Percentiles rank a stretch among this genome's conserved stretches.
These are phyloP conservation scores for Musca domestica DNA, from an alignment of 1,140 invertebrate species.

Conservation along the genomic window DNA sequence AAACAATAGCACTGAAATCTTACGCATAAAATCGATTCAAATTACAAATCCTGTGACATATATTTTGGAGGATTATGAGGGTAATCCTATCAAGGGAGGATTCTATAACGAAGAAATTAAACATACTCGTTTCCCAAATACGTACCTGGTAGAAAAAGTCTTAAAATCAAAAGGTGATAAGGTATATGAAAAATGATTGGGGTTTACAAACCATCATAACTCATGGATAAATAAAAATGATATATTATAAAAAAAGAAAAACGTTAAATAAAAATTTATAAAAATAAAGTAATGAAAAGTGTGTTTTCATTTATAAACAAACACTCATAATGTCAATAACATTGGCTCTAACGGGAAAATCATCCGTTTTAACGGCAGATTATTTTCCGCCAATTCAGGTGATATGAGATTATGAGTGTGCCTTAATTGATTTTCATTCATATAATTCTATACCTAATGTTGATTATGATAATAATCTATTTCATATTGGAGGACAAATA, in stretches of 20 bases:
- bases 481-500: slow-evolving; percentile 40
- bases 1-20: slow-evolving; percentile 54
- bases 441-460: slow-evolving; percentile 52
- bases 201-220: slow-evolving; percentile 39
- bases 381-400: slow-evolving; percentile 33
- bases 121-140: slow-evolving; percentile 39
- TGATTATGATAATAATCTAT: slow-evolving; percentile 41
- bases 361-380: slow-evolving; percentile 26
- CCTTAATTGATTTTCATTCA: slow-evolving; percentile 42
- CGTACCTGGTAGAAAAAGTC: slow-evolving; percentile 48
- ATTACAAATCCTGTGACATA: slow-evolving; percentile 46
- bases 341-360: slow-evolving; percentile 31
- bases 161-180: slow-evolving; percentile 36
- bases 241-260: not conserved
- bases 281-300: too few relatives aligned
- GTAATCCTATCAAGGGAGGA: slow-evolving; percentile 38
- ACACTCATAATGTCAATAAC: slow-evolving; percentile 33
- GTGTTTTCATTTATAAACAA: too few relatives aligned
- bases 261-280: too few relatives aligned
- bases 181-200: slow-evolving; percentile 50
- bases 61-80: slow-evolving; percentile 39
- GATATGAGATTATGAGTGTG: slow-evolving; percentile 35
- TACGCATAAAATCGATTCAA: slow-evolving; percentile 43
- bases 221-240: slow-evolving; percentile 37
- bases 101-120: slow-evolving; percentile 50